A percentile compares a stretch with the other conserved stretches of the same genome.
Evolutionary conservation across 2,113 vertebrate genomes (phyloP).

Genomic region (Stigmatopora nigra): DNA sequence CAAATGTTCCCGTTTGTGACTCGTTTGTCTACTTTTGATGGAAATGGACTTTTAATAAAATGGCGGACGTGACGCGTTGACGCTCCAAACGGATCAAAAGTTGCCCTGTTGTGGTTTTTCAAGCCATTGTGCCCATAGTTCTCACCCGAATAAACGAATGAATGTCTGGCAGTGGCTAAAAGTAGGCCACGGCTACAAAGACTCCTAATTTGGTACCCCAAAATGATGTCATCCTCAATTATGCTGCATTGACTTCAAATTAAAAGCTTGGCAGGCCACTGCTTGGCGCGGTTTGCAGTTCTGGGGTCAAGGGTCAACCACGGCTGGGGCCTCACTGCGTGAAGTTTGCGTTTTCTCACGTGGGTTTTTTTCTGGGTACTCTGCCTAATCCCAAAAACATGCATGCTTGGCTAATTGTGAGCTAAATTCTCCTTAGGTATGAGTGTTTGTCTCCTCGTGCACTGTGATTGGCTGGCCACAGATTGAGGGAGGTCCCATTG

Average conservation of each 20-base stretch:
- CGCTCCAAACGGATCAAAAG: too few relatives aligned
- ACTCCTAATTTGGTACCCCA: slow-evolving; percentile 14
- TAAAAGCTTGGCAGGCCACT: too few relatives aligned
- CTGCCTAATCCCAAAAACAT: too few relatives aligned
- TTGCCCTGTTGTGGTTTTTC: slow-evolving; percentile 39
- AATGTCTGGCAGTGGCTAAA: slow-evolving; percentile 38
- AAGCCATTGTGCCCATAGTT: slow-evolving; percentile 31
- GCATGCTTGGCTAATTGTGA: background rate
- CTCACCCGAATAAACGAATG: slow-evolving; percentile 39
- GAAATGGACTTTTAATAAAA: slow-evolving; percentile 32
- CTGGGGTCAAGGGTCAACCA: too few relatives aligned
- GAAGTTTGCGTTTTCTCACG: too few relatives aligned
- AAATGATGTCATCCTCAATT: background rate
- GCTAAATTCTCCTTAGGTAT: background rate
- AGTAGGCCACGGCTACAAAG: slow-evolving; percentile 41
- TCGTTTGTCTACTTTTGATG: slow-evolving; percentile 34
- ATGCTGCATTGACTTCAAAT: background rate
- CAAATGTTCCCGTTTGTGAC: background rate
- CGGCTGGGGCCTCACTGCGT: too few relatives aligned
- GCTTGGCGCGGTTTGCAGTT: too few relatives aligned
- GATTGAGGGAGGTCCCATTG: too few relatives aligned
- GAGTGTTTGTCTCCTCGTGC: background rate
- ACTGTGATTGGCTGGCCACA: background rate
- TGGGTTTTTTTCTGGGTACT: too few relatives aligned
- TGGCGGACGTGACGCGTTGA: slow-evolving; percentile 9